Base-by-base conservation (phyloP, 2,888 invertebrate genomes). In the Cantharis lateralis region DNA sequence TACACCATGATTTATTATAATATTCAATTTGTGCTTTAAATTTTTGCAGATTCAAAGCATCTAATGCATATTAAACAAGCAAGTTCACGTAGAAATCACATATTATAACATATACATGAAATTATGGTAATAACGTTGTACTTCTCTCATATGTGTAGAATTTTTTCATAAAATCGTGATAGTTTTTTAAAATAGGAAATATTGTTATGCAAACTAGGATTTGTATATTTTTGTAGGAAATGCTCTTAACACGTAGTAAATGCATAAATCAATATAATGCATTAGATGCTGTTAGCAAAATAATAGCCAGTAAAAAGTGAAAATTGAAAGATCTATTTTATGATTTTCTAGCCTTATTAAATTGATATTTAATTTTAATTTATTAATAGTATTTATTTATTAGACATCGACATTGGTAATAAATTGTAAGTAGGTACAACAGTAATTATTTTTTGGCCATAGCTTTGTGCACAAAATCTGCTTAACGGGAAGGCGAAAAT, bases 91-190 rank as follows among this genome's bases (percentile, higher is more conserved):
- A 48, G 48, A 48, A 48, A 48, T 48, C 48, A 48, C 48, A 48
- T 48, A n/a, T 48, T 48, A 48, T 24, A 24, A 24, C 24, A 24
- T n/a, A 48, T 48, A 48, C n/a, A 48, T 48, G n/a, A n/a, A 48
- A 48, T 48, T 48, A 48, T 48, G 48, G 48, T 48, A 48, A 48
- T 48, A 48, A 48, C 48, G 48, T 48, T 48, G 48, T 48, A 48
- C n/a, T 48, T 48, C 7, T n/a, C 48, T 48, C 48, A 48, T 48
- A 66, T 66, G 64, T 66, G 13, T 66, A 24, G 64, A 24, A 66
- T 66, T 66, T 66, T 66, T 66, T 66, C 24, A 66, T 20, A 66
- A 66, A 66, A 66, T 66, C 64, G 64, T 66, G 64, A 66, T 24
- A 24, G 24, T 18, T 24, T 66, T 66, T 20, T 66, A 20, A 66